phyloP scores from a whole-genome alignment of 2,888 invertebrate species.

The Patella caerulea region DNA sequence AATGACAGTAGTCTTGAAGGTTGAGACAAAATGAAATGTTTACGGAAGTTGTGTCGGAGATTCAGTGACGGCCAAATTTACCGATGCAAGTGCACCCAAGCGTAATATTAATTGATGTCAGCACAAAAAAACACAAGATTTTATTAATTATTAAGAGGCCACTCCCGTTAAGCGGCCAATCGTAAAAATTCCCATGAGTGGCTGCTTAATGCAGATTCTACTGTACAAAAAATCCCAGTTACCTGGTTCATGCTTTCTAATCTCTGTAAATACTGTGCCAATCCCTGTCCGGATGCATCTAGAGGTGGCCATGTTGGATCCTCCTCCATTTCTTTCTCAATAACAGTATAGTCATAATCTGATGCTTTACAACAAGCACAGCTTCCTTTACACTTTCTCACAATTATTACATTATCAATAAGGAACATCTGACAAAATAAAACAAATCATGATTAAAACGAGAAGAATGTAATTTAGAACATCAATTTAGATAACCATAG shows the following conservation, averaged over 20 bases:
- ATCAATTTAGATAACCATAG: too few relatives aligned
- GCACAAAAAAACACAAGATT: too few relatives aligned
- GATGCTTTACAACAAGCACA: slow-evolving; percentile 36
- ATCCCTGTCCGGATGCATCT: not conserved
- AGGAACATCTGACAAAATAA: slow-evolving; percentile 52
- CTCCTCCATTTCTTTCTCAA: slow-evolving; percentile 60
- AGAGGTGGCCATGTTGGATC: slow-evolving; percentile 64
- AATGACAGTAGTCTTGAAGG: too few relatives aligned
- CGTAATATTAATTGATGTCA: too few relatives aligned
- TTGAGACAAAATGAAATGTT: too few relatives aligned
- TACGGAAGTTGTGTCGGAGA: too few relatives aligned
- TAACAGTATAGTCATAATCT: slow-evolving; percentile 51
- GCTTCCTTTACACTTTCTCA: slow-evolving; percentile 38
- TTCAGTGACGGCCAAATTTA: too few relatives aligned
- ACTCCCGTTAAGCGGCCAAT: too few relatives aligned
- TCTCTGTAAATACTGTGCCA: slow-evolving; percentile 4
- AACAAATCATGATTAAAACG: not conserved
- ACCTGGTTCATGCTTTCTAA: slow-evolving; percentile 1
- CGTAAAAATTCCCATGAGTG: too few relatives aligned
- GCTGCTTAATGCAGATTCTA: too few relatives aligned
- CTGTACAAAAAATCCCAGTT: not conserved
- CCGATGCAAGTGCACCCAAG: too few relatives aligned
- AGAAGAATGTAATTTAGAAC: not conserved
- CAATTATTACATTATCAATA: slow-evolving; percentile 50
- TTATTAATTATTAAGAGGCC: too few relatives aligned